Percentiles rank a stretch among this genome's conserved stretches.
Conservation (phyloP, 1,140 invertebrate species). For the Trissolcus basalis region DNA sequence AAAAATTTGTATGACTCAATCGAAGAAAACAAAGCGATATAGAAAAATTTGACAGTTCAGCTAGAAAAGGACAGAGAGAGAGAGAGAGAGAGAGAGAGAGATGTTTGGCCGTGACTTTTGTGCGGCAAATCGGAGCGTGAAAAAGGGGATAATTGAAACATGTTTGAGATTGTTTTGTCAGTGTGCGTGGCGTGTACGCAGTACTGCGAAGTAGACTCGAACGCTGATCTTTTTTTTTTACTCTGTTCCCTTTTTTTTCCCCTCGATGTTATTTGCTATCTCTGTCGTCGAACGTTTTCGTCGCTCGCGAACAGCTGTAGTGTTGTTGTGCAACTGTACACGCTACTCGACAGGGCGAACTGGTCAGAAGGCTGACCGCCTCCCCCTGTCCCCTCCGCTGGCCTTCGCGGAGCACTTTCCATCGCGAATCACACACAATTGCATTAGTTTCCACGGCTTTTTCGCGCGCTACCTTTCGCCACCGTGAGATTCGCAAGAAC, state of each 20-base stretch:
- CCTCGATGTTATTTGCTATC: neutral
- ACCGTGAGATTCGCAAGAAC: too few relatives aligned
- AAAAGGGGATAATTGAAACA: conserved; percentile 30
- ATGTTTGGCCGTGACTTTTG: conserved; percentile 14
- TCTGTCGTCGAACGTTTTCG: neutral
- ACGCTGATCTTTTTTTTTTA: conserved; percentile 4
- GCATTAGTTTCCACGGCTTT: conserved; percentile 30
- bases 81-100: too few relatives aligned
- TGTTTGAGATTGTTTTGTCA: conserved; percentile 11
- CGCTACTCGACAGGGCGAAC: conserved; percentile 51
- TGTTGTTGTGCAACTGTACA: conserved; percentile 52
- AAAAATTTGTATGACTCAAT: too few relatives aligned
- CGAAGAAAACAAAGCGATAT: neutral
- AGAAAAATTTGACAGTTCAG: conserved; percentile 19
- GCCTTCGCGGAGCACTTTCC: conserved; percentile 48
- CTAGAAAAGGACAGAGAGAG: neutral
- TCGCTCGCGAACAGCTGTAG: conserved; percentile 58
- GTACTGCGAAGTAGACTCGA: conserved; percentile 32
- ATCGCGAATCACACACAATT: conserved; percentile 54
- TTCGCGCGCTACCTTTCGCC: conserved; percentile 11
- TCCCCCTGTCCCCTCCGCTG: conserved; percentile 1
- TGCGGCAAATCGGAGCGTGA: conserved; percentile 26
- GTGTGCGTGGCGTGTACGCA: conserved; percentile 24
- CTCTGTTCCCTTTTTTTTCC: conserved; percentile 6
- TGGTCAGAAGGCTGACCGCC: conserved; percentile 48